Percentiles rank a stretch among this genome's conserved stretches.
phyloP scores from a whole-genome alignment of 2,113 vertebrate genomes.

The Podarcis muralis region DNA sequence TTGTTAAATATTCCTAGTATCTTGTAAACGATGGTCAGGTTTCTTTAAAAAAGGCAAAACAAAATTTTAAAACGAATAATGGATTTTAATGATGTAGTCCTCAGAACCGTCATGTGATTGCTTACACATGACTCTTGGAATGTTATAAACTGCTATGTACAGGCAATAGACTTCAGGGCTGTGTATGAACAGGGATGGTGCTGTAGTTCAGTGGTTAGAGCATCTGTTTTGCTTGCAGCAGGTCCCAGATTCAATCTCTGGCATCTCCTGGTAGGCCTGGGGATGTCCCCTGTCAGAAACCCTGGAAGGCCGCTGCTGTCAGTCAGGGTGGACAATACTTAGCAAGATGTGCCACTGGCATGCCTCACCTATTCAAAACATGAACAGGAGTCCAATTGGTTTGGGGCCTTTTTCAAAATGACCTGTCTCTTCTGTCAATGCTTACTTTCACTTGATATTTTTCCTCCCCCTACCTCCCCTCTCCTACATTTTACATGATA shows the following conservation, averaged over 20 bases:
- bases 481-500: not conserved
- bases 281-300: too few species aligned
- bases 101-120: not conserved
- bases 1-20: slow-evolving; percentile 46
- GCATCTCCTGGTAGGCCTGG: too few species aligned
- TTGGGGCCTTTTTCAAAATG: not conserved
- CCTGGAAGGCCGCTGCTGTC: too few species aligned
- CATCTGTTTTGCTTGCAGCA: too few species aligned
- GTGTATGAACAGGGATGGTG: not conserved
- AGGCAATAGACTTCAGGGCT: not conserved
- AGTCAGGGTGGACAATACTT: too few species aligned
- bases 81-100: not conserved
- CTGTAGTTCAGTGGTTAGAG: too few species aligned
- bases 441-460: not conserved
- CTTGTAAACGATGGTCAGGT: slow-evolving; percentile 26
- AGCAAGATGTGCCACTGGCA: too few species aligned
- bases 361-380: not conserved
- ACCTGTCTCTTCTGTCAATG: not conserved
- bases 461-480: not conserved
- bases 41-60: slow-evolving; percentile 34
- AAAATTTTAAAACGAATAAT: slow-evolving; percentile 19
- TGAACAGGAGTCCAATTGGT: not conserved
- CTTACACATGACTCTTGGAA: not conserved
- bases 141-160: not conserved
- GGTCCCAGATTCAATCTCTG: too few species aligned